Percentiles rank a stretch among this genome's conserved stretches.
phyloP scores from a whole-genome alignment of 2,888 invertebrate genomes.

The Drosophila mercatorum region DNA sequence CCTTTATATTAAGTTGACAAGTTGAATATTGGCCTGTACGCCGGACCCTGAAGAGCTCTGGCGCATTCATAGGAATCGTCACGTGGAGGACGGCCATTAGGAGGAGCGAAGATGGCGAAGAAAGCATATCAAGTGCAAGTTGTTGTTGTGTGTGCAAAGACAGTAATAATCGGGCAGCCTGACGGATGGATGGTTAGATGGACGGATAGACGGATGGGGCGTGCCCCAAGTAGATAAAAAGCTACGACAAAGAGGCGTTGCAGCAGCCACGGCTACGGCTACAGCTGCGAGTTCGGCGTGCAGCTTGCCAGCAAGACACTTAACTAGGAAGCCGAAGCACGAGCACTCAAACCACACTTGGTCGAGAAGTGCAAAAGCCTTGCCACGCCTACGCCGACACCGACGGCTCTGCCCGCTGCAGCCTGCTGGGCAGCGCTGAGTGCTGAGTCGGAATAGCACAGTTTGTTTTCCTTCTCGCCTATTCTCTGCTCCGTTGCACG shows the following conservation, averaged over 20 bases:
- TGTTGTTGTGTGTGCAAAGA: slow-evolving; percentile 33
- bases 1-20: slow-evolving; percentile 5
- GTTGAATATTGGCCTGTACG: slow-evolving; percentile 14
- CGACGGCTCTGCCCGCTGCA: background rate
- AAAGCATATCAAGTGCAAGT: slow-evolving; percentile 68
- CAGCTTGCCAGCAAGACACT: slow-evolving; percentile 53
- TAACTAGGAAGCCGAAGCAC: slow-evolving; percentile 49
- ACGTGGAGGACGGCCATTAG: slow-evolving; percentile 54
- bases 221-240: slow-evolving; percentile 65
- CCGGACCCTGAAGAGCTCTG: slow-evolving; percentile 27
- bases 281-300: slow-evolving; percentile 13
- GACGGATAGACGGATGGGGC: slow-evolving; percentile 10
- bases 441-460: slow-evolving; percentile 77
- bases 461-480: slow-evolving; percentile 33
- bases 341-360: slow-evolving; percentile 62
- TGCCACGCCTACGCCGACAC: background rate
- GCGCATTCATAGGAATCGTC: slow-evolving; percentile 60
- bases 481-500: background rate
- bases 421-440: slow-evolving; percentile 27
- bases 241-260: slow-evolving; percentile 61
- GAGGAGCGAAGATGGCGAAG: slow-evolving; percentile 7
- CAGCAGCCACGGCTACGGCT: slow-evolving; percentile 23
- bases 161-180: slow-evolving; percentile 51
- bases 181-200: slow-evolving; percentile 20
- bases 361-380: slow-evolving; percentile 56